phyloP scores from a whole-genome alignment of 2,797 vertebrate genomes.

The Tauraco hartlaubi region DNA sequence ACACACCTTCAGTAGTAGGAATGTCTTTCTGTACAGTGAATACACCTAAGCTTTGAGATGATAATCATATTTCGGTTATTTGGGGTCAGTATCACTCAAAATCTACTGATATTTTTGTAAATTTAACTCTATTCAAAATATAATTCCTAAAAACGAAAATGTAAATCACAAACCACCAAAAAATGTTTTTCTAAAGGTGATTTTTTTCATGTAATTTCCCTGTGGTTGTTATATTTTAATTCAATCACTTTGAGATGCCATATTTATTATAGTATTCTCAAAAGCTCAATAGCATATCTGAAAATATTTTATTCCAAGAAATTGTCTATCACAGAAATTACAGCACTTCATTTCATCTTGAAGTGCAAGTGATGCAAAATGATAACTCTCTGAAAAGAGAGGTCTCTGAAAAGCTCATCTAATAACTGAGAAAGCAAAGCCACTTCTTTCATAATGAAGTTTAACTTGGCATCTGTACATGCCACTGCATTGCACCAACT shows the following conservation, averaged over 20 bases:
- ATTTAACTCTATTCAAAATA: neutral
- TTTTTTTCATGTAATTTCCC: neutral
- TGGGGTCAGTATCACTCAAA: neutral
- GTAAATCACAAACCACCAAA: neutral
- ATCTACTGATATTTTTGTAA: neutral
- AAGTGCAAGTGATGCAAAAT: neutral
- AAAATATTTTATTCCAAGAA: conserved; percentile 17
- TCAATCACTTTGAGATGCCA: neutral
- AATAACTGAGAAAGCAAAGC: neutral
- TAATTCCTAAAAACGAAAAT: neutral
- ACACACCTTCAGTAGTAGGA: neutral
- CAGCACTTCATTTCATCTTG: neutral
- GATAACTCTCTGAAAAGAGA: neutral
- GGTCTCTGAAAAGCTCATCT: neutral
- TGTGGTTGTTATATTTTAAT: neutral
- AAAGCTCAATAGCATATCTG: neutral
- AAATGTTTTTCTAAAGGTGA: neutral
- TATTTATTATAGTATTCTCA: neutral
- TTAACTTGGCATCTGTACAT: neutral
- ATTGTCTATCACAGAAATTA: conserved; percentile 5
- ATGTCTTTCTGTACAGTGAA: neutral
- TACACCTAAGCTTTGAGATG: neutral
- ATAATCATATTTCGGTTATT: neutral
- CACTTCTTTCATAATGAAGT: neutral
- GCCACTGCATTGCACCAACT: conserved; percentile 19